Evolutionary conservation across 1,140 invertebrate species (phyloP).

Genomic region (Lepeophtheirus salmonis): DNA sequence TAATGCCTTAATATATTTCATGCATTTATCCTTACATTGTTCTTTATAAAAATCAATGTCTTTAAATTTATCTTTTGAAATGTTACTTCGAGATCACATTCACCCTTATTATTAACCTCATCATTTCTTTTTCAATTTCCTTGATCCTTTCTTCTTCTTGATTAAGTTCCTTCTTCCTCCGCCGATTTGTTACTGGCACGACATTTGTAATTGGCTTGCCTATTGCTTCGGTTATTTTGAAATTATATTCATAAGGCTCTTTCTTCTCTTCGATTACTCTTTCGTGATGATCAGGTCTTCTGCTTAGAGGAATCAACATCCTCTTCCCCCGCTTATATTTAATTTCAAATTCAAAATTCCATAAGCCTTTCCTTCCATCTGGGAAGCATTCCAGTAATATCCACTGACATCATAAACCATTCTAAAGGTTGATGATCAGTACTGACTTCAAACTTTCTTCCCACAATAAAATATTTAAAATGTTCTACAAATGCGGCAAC

Average conservation of each 20-base stretch:
- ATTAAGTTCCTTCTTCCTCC: not conserved
- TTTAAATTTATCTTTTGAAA: not conserved
- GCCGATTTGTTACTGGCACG: not conserved
- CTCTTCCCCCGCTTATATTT: not conserved
- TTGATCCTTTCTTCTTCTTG: not conserved
- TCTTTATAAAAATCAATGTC: not conserved
- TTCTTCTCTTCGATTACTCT: not conserved
- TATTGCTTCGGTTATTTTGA: not conserved
- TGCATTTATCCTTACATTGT: not conserved
- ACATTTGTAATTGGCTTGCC: not conserved
- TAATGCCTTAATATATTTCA: not conserved
- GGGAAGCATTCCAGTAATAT: not conserved
- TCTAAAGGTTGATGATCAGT: constrained; percentile 3
- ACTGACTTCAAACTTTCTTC: not conserved
- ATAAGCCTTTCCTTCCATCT: not conserved
- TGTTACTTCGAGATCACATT: not conserved
- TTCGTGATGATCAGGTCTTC: not conserved
- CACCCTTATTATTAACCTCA: not conserved
- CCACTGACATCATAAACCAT: constrained; percentile 5
- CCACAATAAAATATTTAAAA: not conserved
- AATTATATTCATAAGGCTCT: not conserved
- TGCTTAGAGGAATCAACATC: not conserved
- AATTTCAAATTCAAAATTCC: constrained; percentile 3
- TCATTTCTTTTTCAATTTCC: not conserved
- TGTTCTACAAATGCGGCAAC: not conserved